Evolutionary conservation across 1,140 invertebrate species (phyloP).

Genomic region (Lasioglossum baleicum): DNA sequence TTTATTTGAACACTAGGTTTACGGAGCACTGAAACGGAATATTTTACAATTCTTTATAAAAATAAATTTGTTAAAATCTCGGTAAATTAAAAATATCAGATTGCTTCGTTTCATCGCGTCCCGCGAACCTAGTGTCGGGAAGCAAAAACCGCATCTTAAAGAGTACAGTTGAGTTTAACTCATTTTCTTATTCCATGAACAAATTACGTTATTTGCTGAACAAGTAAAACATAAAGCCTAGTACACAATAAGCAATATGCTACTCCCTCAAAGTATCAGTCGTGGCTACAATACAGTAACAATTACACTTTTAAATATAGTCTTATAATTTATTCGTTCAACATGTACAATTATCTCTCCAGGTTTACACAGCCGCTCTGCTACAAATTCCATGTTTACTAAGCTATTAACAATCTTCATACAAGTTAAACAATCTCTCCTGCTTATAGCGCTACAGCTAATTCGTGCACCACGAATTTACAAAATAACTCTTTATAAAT

Average conservation of each 20-base stretch:
- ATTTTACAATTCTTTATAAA: too few relatives aligned
- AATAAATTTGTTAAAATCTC: too few relatives aligned
- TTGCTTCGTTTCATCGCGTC: too few relatives aligned
- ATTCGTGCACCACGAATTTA: not conserved
- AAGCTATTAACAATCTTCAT: not conserved
- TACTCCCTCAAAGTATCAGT: constrained; percentile 11
- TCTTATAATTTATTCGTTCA: constrained; percentile 17
- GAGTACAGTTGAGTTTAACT: not conserved
- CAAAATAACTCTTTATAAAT: not conserved
- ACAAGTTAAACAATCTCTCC: not conserved
- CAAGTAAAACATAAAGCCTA: constrained; percentile 17
- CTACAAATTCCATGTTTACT: too few relatives aligned
- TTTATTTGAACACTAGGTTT: not conserved
- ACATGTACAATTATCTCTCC: constrained; percentile 1
- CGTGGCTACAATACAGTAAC: not conserved
- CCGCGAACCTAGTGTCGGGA: not conserved
- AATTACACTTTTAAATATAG: constrained; percentile 7
- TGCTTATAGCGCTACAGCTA: not conserved
- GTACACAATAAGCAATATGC: constrained; percentile 15
- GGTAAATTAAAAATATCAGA: too few relatives aligned
- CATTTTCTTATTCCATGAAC: not conserved
- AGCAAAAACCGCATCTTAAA: not conserved
- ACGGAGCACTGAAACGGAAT: too few relatives aligned
- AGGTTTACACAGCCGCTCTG: not conserved
- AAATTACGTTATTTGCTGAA: constrained; percentile 10